Percentiles rank a stretch among this genome's conserved stretches.
These are phyloP conservation scores for Lasioglossum malachurum DNA, from an alignment of 2,888 invertebrate species.

Conservation along the genomic window DNA sequence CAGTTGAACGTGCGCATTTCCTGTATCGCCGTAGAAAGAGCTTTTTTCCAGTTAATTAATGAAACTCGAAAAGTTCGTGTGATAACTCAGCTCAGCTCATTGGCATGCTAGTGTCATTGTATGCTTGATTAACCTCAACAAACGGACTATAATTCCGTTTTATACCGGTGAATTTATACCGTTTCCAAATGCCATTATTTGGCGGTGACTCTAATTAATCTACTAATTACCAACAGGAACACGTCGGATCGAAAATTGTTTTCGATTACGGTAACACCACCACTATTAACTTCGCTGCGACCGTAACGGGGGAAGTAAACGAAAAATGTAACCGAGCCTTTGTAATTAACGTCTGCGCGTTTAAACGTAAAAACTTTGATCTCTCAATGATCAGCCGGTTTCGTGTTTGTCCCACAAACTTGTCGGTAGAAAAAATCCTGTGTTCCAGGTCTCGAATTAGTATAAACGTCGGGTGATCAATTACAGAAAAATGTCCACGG, in stretches of 20 bases:
- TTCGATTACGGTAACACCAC: constrained; percentile 21
- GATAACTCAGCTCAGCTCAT: constrained; percentile 38
- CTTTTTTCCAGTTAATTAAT: constrained; percentile 49
- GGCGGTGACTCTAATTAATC: constrained; percentile 54
- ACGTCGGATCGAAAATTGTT: constrained; percentile 21
- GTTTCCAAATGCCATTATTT: constrained; percentile 42
- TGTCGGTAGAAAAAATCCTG: background rate
- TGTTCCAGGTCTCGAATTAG: background rate
- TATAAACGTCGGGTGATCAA: background rate
- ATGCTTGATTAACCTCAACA: constrained; percentile 44
- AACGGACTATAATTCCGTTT: constrained; percentile 39
- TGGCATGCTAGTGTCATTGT: constrained; percentile 33
- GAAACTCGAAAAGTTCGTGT: constrained; percentile 25
- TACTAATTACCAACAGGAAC: constrained; percentile 39
- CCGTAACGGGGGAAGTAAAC: constrained; percentile 10
- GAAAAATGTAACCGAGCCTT: constrained; percentile 34
- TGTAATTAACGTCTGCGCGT: constrained; percentile 25
- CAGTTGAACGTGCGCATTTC: constrained; percentile 7
- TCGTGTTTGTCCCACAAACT: constrained; percentile 11
- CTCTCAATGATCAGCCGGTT: background rate
- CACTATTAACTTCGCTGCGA: constrained; percentile 41
- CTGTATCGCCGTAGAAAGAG: constrained; percentile 18
- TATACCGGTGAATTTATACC: constrained; percentile 43
- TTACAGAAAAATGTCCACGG: background rate
- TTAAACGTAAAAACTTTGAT: constrained; percentile 17